A percentile compares a stretch with the other conserved stretches of the same genome.
Evolutionary conservation across 1,140 invertebrate species (phyloP).

Genomic region (Caenorhabditis latens): DNA sequence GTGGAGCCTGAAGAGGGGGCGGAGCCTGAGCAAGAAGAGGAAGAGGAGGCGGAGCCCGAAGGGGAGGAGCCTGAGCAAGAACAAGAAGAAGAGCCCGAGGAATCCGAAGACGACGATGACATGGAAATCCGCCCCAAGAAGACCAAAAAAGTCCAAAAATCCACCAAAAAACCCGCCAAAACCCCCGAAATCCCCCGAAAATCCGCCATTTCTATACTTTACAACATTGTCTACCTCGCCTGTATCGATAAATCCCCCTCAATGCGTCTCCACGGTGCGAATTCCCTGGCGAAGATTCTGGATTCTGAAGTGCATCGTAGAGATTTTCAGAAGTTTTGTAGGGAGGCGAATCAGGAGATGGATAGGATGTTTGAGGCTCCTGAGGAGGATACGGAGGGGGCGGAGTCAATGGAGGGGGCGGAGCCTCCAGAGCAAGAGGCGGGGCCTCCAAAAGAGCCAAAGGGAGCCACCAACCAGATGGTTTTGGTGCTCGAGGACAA

Average conservation of each 20-base stretch:
- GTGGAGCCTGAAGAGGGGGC: neutral
- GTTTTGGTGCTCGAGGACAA: neutral
- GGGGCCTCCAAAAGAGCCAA: no score
- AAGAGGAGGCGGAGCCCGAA: neutral
- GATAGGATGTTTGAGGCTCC: neutral
- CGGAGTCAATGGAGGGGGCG: neutral
- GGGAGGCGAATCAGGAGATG: neutral
- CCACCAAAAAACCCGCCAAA: neutral
- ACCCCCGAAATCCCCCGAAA: neutral
- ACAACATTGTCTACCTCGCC: slow-evolving; percentile 10
- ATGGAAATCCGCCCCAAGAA: neutral
- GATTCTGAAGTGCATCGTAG: neutral
- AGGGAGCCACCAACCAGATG: neutral
- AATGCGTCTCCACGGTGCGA: slow-evolving; percentile 14
- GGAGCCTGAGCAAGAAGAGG: neutral
- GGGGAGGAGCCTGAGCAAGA: neutral
- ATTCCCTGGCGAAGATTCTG: slow-evolving; percentile 1
- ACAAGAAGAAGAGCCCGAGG: neutral
- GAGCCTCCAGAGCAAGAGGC: no score
- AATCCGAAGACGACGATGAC: neutral
- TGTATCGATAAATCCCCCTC: neutral
- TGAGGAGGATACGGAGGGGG: no score
- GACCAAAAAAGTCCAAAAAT: neutral
- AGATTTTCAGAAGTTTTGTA: neutral
- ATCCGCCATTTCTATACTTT: neutral